Percentiles rank a stretch among this genome's conserved stretches.
Evolutionary conservation across 2,888 invertebrate genomes (phyloP).

Genomic region (Malachius bipustulatus): DNA sequence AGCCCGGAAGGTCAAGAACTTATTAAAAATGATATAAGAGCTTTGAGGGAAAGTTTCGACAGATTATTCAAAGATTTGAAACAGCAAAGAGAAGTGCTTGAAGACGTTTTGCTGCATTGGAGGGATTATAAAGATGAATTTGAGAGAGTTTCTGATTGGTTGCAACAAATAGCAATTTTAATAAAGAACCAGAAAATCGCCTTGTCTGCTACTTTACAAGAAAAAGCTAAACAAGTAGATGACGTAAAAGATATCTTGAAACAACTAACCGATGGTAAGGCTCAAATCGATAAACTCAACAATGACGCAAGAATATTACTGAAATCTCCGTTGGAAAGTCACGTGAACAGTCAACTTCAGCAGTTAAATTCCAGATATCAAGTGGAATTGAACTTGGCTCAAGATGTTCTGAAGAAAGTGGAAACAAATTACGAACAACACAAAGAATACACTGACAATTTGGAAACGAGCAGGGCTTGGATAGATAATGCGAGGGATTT

Average conservation of each 20-base stretch:
- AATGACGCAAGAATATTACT: slow-evolving; percentile 63
- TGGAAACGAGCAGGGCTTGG: slow-evolving; percentile 69
- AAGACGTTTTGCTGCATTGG: slow-evolving; percentile 72
- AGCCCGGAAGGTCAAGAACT: slow-evolving; percentile 66
- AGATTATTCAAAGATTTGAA: slow-evolving; percentile 69
- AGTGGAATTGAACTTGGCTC: slow-evolving; percentile 76
- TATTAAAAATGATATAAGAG: slow-evolving; percentile 76
- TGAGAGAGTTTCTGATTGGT: slow-evolving; percentile 81
- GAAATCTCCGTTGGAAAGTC: slow-evolving; percentile 74
- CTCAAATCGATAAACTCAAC: slow-evolving; percentile 74
- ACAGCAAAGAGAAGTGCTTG: slow-evolving; percentile 72
- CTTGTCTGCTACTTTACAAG: slow-evolving; percentile 62
- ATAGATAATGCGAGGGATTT: slow-evolving; percentile 76
- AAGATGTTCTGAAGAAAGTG: slow-evolving; percentile 82
- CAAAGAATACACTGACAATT: slow-evolving; percentile 63
- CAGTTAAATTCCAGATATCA: slow-evolving; percentile 81
- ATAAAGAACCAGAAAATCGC: slow-evolving; percentile 84
- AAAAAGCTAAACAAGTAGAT: slow-evolving; percentile 74
- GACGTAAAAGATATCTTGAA: slow-evolving; percentile 68
- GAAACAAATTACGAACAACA: slow-evolving; percentile 82
- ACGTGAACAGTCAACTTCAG: slow-evolving; percentile 76
- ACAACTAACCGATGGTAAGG: slow-evolving; percentile 63
- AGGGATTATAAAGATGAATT: slow-evolving; percentile 87
- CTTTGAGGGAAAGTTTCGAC: slow-evolving; percentile 73
- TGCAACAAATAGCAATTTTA: slow-evolving; percentile 83